phyloP scores from a whole-genome alignment of 2,888 invertebrate species.

The Tetanocera ferruginea region DNA sequence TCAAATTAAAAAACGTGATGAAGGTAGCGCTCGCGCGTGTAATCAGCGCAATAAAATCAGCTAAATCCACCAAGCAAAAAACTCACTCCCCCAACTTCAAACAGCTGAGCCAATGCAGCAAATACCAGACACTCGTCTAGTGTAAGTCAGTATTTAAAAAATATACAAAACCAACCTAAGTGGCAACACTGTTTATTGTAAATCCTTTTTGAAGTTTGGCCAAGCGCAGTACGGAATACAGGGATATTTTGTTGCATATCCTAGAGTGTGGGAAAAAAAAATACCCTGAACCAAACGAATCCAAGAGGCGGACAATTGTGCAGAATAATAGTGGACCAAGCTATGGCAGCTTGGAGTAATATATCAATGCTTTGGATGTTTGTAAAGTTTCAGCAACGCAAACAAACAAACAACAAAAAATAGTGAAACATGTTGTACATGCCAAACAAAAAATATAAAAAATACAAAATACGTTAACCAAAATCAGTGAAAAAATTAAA shows the following conservation, averaged over 20 bases:
- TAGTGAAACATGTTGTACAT: neutral
- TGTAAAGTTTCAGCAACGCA: neutral
- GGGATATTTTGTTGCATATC: slow-evolving; percentile 44
- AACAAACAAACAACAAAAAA: neutral
- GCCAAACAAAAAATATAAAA: neutral
- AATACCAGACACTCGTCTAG: neutral
- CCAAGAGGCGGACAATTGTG: slow-evolving; percentile 5
- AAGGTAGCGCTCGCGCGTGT: slow-evolving; percentile 42
- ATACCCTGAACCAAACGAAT: neutral
- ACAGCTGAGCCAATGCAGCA: neutral
- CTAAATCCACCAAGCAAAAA: neutral
- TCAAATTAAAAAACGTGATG: slow-evolving; percentile 44
- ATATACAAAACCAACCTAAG: neutral
- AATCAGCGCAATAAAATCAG: slow-evolving; percentile 37
- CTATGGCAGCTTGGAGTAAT: slow-evolving; percentile 29
- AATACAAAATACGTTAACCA: neutral
- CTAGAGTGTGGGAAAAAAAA: neutral
- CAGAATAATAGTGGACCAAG: neutral
- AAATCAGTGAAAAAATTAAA: slow-evolving; percentile 10
- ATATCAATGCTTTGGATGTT: slow-evolving; percentile 27
- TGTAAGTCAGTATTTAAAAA: neutral
- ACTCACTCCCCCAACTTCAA: neutral
- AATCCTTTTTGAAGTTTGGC: slow-evolving; percentile 34
- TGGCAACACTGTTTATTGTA: slow-evolving; percentile 7
- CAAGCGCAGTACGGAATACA: slow-evolving; percentile 22